Percentiles rank a stretch among this genome's conserved stretches.
phyloP scores from a whole-genome alignment of 2,888 invertebrate genomes.

The Trichogramma evanescens region DNA sequence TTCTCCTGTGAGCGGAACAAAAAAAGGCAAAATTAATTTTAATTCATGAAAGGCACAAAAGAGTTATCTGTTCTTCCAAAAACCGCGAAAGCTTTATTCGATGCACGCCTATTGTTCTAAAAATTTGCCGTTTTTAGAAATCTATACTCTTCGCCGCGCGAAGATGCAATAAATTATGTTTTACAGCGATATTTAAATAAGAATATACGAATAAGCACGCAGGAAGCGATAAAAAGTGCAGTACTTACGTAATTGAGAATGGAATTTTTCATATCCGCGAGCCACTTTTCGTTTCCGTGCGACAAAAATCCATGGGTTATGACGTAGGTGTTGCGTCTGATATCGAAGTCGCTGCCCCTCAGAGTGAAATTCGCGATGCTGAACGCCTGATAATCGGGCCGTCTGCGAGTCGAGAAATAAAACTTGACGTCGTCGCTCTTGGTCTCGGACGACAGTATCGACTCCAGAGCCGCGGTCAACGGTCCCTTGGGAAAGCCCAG shows the following conservation, averaged over 20 bases:
- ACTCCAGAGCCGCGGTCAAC: no score
- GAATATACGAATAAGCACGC: no score
- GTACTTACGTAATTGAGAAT: conserved; percentile 53
- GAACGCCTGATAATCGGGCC: conserved; percentile 47
- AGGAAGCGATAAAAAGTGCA: neutral
- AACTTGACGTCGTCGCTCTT: conserved; percentile 48
- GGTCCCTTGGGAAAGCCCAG: no score
- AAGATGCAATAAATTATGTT: no score
- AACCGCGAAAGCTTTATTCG: no score
- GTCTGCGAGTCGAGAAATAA: conserved; percentile 49
- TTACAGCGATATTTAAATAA: no score
- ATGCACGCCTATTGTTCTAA: no score
- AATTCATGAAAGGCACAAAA: no score
- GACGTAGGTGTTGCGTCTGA: conserved; percentile 51
- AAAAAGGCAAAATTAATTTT: neutral
- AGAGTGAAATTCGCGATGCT: conserved; percentile 51
- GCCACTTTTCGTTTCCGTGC: conserved; percentile 55
- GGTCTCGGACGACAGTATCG: neutral
- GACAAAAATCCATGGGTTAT: conserved; percentile 62
- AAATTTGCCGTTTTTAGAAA: no score
- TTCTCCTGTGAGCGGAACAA: conserved; percentile 48
- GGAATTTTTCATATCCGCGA: conserved; percentile 54
- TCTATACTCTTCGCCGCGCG: no score
- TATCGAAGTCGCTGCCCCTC: conserved; percentile 54
- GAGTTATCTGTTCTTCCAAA: no score